Percentiles rank a stretch among this genome's conserved stretches.
These are phyloP conservation scores for Myopa testacea DNA, from an alignment of 2,888 invertebrate genomes.

Conservation along the genomic window DNA sequence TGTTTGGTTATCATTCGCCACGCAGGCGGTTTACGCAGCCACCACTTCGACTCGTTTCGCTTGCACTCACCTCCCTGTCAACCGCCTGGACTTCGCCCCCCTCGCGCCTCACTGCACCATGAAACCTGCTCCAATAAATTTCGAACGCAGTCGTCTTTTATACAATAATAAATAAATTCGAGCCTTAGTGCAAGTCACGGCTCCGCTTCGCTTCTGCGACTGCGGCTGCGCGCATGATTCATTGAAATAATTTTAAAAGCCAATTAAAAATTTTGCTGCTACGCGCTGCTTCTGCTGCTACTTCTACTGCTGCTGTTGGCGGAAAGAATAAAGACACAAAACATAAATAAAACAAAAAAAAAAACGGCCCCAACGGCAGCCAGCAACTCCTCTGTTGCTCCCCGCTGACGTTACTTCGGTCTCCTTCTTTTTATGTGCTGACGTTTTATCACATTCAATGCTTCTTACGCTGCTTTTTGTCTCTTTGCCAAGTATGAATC, in stretches of 20 bases:
- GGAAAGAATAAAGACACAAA: not conserved
- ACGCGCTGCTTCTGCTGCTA: slow-evolving; percentile 2
- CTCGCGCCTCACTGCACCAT: not conserved
- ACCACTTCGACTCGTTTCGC: not conserved
- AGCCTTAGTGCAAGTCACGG: not conserved
- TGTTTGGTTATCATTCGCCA: slow-evolving; percentile 42
- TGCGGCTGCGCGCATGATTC: slow-evolving; percentile 30
- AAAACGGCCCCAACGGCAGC: too few species aligned
- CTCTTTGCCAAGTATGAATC: too few species aligned
- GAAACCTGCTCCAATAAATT: slow-evolving; percentile 24
- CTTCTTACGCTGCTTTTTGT: too few species aligned
- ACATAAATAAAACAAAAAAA: not conserved
- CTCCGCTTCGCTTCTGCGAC: not conserved
- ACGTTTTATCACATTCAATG: too few species aligned
- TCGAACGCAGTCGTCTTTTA: slow-evolving; percentile 17
- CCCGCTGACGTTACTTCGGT: too few species aligned
- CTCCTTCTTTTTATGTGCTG: too few species aligned
- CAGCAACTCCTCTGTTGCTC: too few species aligned
- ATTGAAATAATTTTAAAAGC: slow-evolving; percentile 38
- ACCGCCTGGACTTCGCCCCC: not conserved
- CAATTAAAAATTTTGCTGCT: slow-evolving; percentile 35
- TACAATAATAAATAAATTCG: not conserved
- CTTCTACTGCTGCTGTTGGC: not conserved
- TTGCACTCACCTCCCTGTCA: not conserved
- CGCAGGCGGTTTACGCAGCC: slow-evolving; percentile 25